phyloP scores from a whole-genome alignment of 2,888 invertebrate species.

The Ariolimax columbianus region DNA sequence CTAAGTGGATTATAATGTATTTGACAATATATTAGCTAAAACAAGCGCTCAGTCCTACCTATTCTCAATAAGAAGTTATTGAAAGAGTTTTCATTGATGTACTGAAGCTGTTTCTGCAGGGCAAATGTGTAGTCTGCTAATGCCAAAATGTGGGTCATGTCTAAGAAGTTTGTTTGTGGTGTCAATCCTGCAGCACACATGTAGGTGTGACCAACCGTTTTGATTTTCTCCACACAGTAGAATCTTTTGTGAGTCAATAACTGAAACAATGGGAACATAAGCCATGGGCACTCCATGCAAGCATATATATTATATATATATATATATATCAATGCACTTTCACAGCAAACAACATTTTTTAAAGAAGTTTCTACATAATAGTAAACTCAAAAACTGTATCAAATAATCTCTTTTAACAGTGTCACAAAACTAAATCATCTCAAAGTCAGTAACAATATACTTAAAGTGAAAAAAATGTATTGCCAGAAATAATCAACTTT shows the following conservation, averaged over 20 bases:
- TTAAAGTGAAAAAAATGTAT: no score
- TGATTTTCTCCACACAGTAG: conserved; percentile 92
- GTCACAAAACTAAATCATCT: neutral
- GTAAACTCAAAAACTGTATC: no score
- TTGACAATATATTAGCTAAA: no score
- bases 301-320: no score
- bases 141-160: conserved; percentile 87
- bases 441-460: neutral
- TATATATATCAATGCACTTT: no score
- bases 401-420: no score
- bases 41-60: no score
- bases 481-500: no score
- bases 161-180: conserved; percentile 78
- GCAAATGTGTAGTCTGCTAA: conserved; percentile 95
- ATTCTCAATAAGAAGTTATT: conserved; percentile 95
- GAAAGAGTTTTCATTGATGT: conserved; percentile 96
- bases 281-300: neutral
- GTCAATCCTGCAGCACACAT: conserved; percentile 95
- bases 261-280: conserved; percentile 77
- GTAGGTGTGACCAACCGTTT: conserved; percentile 94
- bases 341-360: no score
- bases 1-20: no score
- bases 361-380: no score
- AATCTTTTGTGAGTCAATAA: conserved; percentile 91
- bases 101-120: conserved; percentile 89